Percentiles rank a stretch among this genome's conserved stretches.
phyloP scores from a whole-genome alignment of 1,140 invertebrate genomes.

The Sinonovacula constricta region DNA sequence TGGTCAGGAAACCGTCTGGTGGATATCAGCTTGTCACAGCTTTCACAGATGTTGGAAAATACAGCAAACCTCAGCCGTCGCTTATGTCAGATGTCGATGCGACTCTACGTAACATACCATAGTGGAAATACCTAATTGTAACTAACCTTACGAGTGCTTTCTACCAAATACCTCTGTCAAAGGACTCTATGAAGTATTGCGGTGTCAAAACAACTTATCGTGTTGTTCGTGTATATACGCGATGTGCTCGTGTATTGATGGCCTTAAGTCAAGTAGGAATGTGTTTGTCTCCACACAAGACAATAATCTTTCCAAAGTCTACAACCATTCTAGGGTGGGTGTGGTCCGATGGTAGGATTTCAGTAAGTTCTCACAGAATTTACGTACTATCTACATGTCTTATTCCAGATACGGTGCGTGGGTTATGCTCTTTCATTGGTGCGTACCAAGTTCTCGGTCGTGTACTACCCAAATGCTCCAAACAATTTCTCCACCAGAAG shows the following conservation, averaged over 20 bases:
- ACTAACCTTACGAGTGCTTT: constrained; percentile 38
- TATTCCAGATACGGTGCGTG: constrained; percentile 6
- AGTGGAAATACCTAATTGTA: constrained; percentile 38
- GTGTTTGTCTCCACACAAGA: constrained; percentile 31
- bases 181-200: constrained; percentile 43
- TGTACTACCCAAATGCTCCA: constrained; percentile 8
- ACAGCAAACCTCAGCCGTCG: constrained; percentile 40
- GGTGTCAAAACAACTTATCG: constrained; percentile 11
- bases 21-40: constrained; percentile 47
- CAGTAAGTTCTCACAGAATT: constrained; percentile 38
- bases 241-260: constrained; percentile 20
- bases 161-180: constrained; percentile 18
- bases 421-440: constrained; percentile 34
- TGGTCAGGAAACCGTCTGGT: constrained; percentile 18
- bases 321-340: constrained; percentile 39
- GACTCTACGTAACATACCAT: constrained; percentile 24
- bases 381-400: neutral
- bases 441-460: constrained; percentile 33
- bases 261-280: constrained; percentile 7
- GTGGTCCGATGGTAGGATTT: constrained; percentile 3
- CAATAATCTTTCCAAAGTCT: constrained; percentile 43
- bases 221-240: neutral
- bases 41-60: constrained; percentile 46
- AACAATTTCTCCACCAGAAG: neutral
- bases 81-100: constrained; percentile 35